These are phyloP conservation scores for Ligdia adustata DNA, from an alignment of 2,888 invertebrate genomes.

Conservation along the genomic window DNA sequence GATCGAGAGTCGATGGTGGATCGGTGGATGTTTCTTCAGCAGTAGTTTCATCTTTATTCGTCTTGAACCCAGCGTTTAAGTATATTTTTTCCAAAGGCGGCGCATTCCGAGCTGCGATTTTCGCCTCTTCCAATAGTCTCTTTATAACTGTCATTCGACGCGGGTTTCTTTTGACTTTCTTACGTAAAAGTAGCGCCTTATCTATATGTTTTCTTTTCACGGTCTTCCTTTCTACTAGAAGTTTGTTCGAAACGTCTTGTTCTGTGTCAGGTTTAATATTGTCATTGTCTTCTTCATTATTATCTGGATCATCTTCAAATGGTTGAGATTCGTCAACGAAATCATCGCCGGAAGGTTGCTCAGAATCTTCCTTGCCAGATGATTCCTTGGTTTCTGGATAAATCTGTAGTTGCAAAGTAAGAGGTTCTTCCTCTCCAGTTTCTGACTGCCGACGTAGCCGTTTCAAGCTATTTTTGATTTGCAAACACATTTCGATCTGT, in stretches of 20 bases:
- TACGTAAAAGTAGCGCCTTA: not conserved
- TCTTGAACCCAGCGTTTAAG: not conserved
- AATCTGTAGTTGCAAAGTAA: not conserved
- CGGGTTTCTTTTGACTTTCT: not conserved
- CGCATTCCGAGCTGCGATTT: not conserved
- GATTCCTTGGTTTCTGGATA: not conserved
- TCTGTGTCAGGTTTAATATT: too few species aligned
- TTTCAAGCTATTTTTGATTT: conserved; percentile 3
- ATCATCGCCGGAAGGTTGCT: too few species aligned
- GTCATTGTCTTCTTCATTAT: not conserved
- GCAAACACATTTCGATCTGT: not conserved
- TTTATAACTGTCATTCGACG: not conserved
- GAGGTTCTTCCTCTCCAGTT: not conserved
- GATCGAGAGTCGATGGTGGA: not conserved
- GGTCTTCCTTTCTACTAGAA: not conserved
- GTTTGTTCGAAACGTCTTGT: too few species aligned
- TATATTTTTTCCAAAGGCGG: not conserved
- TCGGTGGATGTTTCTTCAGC: not conserved
- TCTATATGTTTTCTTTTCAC: conserved; percentile 2
- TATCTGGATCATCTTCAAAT: not conserved
- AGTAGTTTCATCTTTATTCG: not conserved
- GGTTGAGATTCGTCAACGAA: not conserved
- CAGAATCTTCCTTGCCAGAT: not conserved
- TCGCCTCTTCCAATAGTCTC: not conserved
- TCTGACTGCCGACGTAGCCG: not conserved